These are phyloP conservation scores for Vanessa cardui DNA, from an alignment of 2,888 invertebrate genomes.

Conservation along the genomic window DNA sequence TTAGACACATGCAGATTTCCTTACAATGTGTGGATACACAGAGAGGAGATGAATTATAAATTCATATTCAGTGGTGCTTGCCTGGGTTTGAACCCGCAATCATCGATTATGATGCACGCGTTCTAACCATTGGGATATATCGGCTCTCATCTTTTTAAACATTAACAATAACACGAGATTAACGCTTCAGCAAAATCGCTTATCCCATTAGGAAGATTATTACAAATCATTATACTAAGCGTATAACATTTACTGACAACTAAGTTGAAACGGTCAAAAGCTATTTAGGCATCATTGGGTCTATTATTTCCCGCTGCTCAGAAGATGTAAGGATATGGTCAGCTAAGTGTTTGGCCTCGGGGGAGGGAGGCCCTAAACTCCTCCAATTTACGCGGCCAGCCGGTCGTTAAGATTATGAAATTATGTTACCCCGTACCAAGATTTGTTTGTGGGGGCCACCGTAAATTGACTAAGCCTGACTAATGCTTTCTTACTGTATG, in stretches of 20 bases:
- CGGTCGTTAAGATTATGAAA: constrained; percentile 77
- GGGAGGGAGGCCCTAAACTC: constrained; percentile 68
- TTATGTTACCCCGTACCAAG: constrained; percentile 73
- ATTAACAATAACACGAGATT: not conserved
- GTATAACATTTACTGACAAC: constrained; percentile 31
- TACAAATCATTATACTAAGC: constrained; percentile 16
- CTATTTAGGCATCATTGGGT: constrained; percentile 44
- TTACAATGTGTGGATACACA: too few relatives aligned
- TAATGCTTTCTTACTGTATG: constrained; percentile 34
- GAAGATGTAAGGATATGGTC: constrained; percentile 68
- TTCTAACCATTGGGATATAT: too few relatives aligned
- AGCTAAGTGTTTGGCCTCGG: constrained; percentile 64
- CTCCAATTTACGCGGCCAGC: constrained; percentile 69
- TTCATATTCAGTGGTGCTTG: too few relatives aligned
- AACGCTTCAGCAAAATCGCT: not conserved
- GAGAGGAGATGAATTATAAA: too few relatives aligned
- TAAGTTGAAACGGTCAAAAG: constrained; percentile 36
- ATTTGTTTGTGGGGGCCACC: constrained; percentile 56
- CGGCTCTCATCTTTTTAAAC: too few relatives aligned
- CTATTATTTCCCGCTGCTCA: constrained; percentile 59
- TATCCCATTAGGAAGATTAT: constrained; percentile 9
- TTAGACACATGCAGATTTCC: too few relatives aligned
- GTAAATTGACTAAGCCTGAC: constrained; percentile 39
- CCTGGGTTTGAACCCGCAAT: too few relatives aligned
- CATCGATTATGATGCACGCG: too few relatives aligned